Conservation (phyloP, 2,113 vertebrate species). For the Ptyas mucosa region DNA sequence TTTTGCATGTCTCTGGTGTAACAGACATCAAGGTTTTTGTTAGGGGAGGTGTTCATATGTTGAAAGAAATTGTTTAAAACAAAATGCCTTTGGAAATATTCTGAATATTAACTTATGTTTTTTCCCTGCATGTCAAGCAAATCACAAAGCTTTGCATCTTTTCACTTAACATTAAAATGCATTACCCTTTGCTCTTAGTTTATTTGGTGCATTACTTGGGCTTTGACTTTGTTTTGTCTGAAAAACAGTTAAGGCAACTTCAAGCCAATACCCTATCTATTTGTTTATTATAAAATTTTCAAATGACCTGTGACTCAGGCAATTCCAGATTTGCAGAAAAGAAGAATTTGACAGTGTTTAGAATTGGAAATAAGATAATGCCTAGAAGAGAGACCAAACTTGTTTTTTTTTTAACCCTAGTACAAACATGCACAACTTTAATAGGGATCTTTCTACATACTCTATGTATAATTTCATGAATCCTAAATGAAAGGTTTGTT, state of each 20-base stretch:
- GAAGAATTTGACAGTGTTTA: conserved; percentile 23
- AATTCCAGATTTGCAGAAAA: conserved; percentile 31
- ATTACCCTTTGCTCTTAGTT: conserved; percentile 72
- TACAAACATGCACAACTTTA: not conserved
- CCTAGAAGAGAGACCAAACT: not conserved
- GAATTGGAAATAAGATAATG: conserved; percentile 10
- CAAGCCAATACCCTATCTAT: conserved; percentile 46
- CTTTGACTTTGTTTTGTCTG: conserved; percentile 75
- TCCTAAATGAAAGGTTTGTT: not conserved
- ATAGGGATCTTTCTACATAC: not conserved
- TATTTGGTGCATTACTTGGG: conserved; percentile 61
- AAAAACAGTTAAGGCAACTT: conserved; percentile 54
- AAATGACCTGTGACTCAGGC: conserved; percentile 36
- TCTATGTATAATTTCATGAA: not conserved
- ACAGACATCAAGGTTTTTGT: conserved; percentile 84
- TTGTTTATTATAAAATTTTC: conserved; percentile 49
- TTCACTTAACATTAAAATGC: conserved; percentile 72
- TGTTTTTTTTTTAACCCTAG: not conserved
- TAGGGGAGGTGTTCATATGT: conserved; percentile 79
- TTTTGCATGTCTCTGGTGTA: conserved; percentile 85
- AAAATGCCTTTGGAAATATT: conserved; percentile 63
- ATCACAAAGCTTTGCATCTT: conserved; percentile 64
- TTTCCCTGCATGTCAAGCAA: conserved; percentile 49
- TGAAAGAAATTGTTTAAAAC: conserved; percentile 77
- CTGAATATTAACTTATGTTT: conserved; percentile 49